A percentile compares a stretch with the other conserved stretches of the same genome.
These are phyloP conservation scores for Pelmatolapia mariae DNA, from an alignment of 2,113 vertebrate genomes.

Conservation along the genomic window DNA sequence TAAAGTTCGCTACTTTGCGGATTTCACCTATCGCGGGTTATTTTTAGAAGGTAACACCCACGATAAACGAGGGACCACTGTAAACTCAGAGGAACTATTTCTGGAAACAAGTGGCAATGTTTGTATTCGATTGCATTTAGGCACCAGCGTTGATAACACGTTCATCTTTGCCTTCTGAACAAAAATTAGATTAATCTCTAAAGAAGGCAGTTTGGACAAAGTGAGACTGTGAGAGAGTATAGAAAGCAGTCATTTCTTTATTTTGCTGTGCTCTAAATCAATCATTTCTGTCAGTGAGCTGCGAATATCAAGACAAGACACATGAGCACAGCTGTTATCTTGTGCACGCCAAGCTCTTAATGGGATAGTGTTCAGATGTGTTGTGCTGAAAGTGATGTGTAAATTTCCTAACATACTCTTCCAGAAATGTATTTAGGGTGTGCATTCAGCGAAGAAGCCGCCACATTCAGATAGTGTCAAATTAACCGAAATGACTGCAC, in stretches of 20 bases:
- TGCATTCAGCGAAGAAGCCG: neutral
- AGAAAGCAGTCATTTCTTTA: neutral
- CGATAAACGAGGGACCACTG: neutral
- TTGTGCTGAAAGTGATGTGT: neutral
- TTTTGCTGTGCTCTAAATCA: neutral
- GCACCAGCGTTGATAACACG: accelerated
- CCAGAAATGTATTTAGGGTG: neutral
- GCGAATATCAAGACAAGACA: neutral
- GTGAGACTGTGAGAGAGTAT: neutral
- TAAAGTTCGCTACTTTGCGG: too few relatives aligned
- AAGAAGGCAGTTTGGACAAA: neutral
- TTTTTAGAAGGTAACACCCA: neutral
- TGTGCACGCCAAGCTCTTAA: neutral
- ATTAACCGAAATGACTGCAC: neutral
- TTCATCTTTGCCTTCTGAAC: neutral
- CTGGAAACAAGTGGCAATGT: too few relatives aligned
- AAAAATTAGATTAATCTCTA: neutral
- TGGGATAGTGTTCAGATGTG: neutral
- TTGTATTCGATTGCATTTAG: neutral
- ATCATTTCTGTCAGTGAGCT: neutral
- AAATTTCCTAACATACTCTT: neutral
- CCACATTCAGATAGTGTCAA: neutral
- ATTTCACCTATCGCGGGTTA: too few relatives aligned
- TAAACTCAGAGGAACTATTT: too few relatives aligned
- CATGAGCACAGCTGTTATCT: neutral